Evolutionary conservation across 2,888 invertebrate genomes (phyloP), one percentile per base, ranked within the genome.

Genomic region (Malacosoma neustria): DNA sequence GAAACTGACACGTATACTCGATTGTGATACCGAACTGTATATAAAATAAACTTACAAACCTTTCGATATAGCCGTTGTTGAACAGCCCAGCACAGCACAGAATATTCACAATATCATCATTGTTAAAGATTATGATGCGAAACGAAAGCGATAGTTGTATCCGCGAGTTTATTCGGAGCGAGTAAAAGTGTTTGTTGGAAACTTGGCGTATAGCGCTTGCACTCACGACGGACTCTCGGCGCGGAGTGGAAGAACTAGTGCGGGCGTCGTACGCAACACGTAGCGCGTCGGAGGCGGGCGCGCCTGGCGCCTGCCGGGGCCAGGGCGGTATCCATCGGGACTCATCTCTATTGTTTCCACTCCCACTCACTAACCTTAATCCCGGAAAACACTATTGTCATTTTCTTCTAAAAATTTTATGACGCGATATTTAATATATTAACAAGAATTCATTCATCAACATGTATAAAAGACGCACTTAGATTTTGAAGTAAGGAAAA

Each of bases 1-100:
- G 65, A 57, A 72, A 67, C 68, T 79, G 82, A 84, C 82, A 82
- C 82, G 82, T 81, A 73, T 61, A 65, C 74, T 69, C 54, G 63
- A 71, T 71, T 76, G 72, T 70, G 60, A 60, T 59, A 65, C 52
- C 61, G 60, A 53, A 49, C 53, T 46, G 56, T 44, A 49, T 52
- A 61, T 47, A 52, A 54, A 52, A 46, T 50, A 57, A 57, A 61
- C 54, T 54, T 49, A 67, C 74, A 67, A 60, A 76, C 80, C 74
- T 75, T 64, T 60, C 46, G 51, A 53, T 46, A 51, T 51, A 51
- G 66, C 55, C 57, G 61, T 61, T 48, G 53, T 57, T 44, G 54
- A 47, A 48, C 41, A 62, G 58, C 51, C 57, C 52, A 46, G 51
- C 52, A 51, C 50, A 47, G 54, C 70, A 72, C 69, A 65, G 48